phyloP scores from a whole-genome alignment of 2,888 invertebrate genomes.

The Standfussiana lucernea region DNA sequence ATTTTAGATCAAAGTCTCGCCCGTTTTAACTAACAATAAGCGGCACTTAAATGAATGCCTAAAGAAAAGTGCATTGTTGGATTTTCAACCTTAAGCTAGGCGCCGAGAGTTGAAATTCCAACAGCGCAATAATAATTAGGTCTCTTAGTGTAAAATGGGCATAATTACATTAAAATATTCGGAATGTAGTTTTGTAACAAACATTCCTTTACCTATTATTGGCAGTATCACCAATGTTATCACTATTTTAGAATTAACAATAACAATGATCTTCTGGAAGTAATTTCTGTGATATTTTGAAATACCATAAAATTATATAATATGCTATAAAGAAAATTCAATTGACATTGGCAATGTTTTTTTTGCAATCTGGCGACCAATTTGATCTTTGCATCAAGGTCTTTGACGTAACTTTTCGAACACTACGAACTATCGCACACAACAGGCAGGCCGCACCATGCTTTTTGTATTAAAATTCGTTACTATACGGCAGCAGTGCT shows the following conservation, averaged over 20 bases:
- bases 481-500: too few species aligned
- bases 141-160: constrained; percentile 1
- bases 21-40: not conserved
- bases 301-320: too few species aligned
- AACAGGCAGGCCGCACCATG: too few species aligned
- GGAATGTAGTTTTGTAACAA: constrained; percentile 56
- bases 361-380: too few species aligned
- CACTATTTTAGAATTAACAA: constrained; percentile 23
- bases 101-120: not conserved
- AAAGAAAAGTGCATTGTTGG: not conserved
- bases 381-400: too few species aligned
- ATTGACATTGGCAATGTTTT: too few species aligned
- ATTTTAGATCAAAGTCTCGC: constrained; percentile 46
- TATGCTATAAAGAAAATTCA: too few species aligned
- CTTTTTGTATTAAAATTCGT: too few species aligned
- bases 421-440: too few species aligned
- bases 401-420: not conserved
- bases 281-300: constrained; percentile 31
- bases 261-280: not conserved
- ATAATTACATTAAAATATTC: constrained; percentile 32
- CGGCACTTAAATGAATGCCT: not conserved
- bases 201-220: constrained; percentile 54
- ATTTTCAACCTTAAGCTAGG: not conserved
- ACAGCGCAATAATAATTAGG: not conserved
- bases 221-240: constrained; percentile 2